Evolutionary conservation across 2,888 invertebrate genomes (phyloP).

Genomic region (Camponotus fellah): DNA sequence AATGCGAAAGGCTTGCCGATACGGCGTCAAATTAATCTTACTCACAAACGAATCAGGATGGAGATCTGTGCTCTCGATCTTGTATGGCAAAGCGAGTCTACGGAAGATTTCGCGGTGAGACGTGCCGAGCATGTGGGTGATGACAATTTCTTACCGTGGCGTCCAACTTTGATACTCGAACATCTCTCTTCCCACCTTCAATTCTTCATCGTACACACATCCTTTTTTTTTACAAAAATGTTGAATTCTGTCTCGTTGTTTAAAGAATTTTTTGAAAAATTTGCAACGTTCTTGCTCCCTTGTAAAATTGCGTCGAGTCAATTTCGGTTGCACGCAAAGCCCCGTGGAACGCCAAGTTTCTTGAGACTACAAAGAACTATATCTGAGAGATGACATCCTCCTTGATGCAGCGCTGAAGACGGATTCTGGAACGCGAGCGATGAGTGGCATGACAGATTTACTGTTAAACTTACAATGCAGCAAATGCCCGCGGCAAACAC

Average conservation of each 20-base stretch:
- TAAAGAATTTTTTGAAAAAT: not conserved
- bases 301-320: not conserved
- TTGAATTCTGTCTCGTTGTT: not conserved
- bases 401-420: not conserved
- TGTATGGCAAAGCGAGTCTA: not conserved
- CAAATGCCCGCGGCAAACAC: not conserved
- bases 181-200: not conserved
- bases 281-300: not conserved
- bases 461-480: slow-evolving; percentile 31
- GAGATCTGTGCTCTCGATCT: slow-evolving; percentile 5
- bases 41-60: not conserved
- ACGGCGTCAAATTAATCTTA: slow-evolving; percentile 18
- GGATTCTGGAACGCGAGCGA: slow-evolving; percentile 5
- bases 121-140: slow-evolving; percentile 68
- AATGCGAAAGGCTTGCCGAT: not conserved
- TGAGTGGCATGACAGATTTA: slow-evolving; percentile 18
- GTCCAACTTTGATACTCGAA: not conserved
- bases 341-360: not conserved
- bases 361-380: not conserved
- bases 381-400: not conserved
- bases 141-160: slow-evolving; percentile 59
- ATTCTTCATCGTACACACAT: not conserved
- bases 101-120: slow-evolving; percentile 26
- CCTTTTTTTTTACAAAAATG: not conserved
- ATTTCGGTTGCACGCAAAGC: slow-evolving; percentile 6